phyloP scores from a whole-genome alignment of 2,113 vertebrate genomes.

The Cephalopterus ornatus region DNA sequence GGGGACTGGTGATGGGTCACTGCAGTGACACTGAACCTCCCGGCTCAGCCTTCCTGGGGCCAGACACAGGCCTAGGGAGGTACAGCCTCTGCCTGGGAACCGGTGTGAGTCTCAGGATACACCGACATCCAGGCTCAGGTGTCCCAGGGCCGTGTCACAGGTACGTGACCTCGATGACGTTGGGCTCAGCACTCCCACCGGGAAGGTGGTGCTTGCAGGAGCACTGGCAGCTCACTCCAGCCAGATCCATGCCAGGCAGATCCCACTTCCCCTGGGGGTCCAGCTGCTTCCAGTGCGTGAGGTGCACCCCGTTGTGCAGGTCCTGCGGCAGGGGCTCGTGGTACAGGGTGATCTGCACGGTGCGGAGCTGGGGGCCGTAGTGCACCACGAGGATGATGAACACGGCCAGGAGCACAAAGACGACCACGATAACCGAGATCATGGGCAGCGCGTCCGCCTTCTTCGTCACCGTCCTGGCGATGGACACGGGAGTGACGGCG shows the following conservation, averaged over 20 bases:
- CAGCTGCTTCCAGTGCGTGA: constrained; percentile 60
- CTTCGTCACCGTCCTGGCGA: background rate
- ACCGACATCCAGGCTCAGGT: background rate
- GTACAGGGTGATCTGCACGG: constrained; percentile 46
- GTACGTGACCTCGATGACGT: constrained; percentile 65
- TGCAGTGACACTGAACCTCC: background rate
- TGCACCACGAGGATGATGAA: constrained; percentile 68
- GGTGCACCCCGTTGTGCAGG: constrained; percentile 37
- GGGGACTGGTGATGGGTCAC: background rate
- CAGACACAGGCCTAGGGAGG: background rate
- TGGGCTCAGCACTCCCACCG: background rate
- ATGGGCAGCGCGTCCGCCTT: constrained; percentile 49
- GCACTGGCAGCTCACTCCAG: background rate
- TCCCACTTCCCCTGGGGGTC: background rate
- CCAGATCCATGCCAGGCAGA: background rate
- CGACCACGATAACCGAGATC: constrained; percentile 33
- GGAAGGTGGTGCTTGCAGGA: background rate
- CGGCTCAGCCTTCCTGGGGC: background rate
- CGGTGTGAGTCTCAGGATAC: fast-evolving
- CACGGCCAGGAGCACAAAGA: constrained; percentile 72
- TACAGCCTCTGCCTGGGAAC: fast-evolving
- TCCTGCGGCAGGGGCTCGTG: constrained; percentile 36
- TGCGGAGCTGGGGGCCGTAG: constrained; percentile 62
- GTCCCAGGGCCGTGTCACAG: constrained; percentile 33
- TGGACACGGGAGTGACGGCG: background rate